Evolutionary conservation across 2,797 vertebrate species (phyloP).

Genomic region (Pipistrellus pipistrellus): DNA sequence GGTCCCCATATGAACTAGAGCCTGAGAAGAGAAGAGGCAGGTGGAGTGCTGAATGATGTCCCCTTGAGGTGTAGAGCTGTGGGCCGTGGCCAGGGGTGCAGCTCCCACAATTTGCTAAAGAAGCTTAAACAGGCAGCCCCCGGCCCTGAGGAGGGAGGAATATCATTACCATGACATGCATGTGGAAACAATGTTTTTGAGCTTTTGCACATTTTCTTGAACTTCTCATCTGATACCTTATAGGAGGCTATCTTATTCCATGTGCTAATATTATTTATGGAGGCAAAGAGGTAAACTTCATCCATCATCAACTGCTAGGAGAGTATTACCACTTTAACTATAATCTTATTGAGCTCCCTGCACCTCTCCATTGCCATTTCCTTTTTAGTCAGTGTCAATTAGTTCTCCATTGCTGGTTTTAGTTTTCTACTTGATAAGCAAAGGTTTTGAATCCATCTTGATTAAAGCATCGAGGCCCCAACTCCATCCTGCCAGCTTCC

Average conservation of each 20-base stretch:
- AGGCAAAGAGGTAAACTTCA: slow-evolving; percentile 32
- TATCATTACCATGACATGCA: background rate
- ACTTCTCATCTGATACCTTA: background rate
- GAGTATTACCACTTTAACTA: slow-evolving; percentile 42
- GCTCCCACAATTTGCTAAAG: background rate
- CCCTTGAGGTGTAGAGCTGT: background rate
- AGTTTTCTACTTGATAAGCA: slow-evolving; percentile 78
- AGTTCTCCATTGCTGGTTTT: slow-evolving; percentile 71
- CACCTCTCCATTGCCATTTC: slow-evolving; percentile 44
- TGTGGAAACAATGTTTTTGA: slow-evolving; percentile 43
- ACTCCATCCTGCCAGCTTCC: slow-evolving; percentile 72
- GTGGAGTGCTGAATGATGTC: background rate
- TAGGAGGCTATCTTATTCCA: slow-evolving; percentile 10
- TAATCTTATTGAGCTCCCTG: slow-evolving; percentile 36
- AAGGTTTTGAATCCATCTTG: slow-evolving; percentile 75
- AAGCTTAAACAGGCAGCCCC: background rate
- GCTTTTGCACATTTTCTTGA: background rate
- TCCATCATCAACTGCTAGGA: background rate
- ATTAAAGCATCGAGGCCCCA: slow-evolving; percentile 78
- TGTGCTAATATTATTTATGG: slow-evolving; percentile 7
- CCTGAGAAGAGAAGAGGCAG: background rate
- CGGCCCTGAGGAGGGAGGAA: background rate
- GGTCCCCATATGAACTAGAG: background rate
- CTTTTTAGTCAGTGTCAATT: slow-evolving; percentile 54
- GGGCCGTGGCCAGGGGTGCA: background rate